These are phyloP conservation scores for Blastobasis adustella DNA, from an alignment of 2,888 invertebrate species.

Conservation along the genomic window DNA sequence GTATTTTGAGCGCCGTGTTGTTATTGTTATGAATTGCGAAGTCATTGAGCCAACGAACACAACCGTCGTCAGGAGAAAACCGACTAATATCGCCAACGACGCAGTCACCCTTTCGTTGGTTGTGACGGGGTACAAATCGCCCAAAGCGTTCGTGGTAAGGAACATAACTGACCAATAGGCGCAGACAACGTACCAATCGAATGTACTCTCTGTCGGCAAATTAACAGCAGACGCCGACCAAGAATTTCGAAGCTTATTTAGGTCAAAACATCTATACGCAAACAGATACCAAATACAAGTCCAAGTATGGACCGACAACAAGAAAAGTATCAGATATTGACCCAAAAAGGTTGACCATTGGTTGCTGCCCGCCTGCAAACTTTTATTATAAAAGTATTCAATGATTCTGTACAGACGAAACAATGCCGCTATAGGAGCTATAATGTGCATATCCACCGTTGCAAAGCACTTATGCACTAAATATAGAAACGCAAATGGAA, in stretches of 20 bases:
- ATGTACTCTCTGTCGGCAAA: conserved; percentile 48
- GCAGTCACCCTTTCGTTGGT: conserved; percentile 53
- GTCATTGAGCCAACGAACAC: conserved; percentile 70
- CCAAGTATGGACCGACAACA: conserved; percentile 60
- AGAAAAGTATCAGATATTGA: conserved; percentile 61
- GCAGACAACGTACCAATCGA: conserved; percentile 65
- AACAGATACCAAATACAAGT: conserved; percentile 65
- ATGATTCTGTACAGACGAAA: conserved; percentile 57
- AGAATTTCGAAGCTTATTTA: conserved; percentile 44
- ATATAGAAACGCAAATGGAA: conserved; percentile 55
- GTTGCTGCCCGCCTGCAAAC: conserved; percentile 63
- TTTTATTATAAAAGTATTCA: conserved; percentile 54
- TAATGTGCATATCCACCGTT: conserved; percentile 39
- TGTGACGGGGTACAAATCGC: conserved; percentile 62
- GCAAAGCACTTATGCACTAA: conserved; percentile 25
- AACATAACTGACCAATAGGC: conserved; percentile 64
- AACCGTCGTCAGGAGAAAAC: conserved; percentile 62
- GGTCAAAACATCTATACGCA: conserved; percentile 48
- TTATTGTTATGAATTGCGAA: conserved; percentile 65
- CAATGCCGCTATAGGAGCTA: conserved; percentile 53
- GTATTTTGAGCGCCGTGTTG: conserved; percentile 59
- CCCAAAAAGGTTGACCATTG: conserved; percentile 65
- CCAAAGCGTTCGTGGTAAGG: conserved; percentile 61
- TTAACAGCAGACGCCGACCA: conserved; percentile 53
- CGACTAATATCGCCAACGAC: conserved; percentile 50